Base-by-base conservation (phyloP, 2,797 vertebrate genomes). In the Dromococcyx pavoninus region DNA sequence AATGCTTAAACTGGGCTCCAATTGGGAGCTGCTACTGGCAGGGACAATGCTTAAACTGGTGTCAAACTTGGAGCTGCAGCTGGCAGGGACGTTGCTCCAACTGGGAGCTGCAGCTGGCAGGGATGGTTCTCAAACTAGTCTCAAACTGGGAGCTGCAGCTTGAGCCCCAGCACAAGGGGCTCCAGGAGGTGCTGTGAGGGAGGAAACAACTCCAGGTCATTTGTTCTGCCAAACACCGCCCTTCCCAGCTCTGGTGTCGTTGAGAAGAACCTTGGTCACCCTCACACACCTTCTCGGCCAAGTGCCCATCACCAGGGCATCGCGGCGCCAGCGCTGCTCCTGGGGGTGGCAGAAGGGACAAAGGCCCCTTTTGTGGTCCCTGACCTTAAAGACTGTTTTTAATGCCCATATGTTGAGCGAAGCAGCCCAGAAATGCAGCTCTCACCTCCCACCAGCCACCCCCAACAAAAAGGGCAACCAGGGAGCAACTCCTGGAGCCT, bases 351-450 rank as follows among this genome's bases (percentile, higher is more conserved):
- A 3, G 8, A 3, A 2, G 35, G 64, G 21, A 60, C 78, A 53
- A 74, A 41, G 37, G 13, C 12, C 69, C 78, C 11, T 23, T 13
- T 51, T 19, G 33, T 5, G 14, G 51, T 70, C 72, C 76, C 25
- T 0, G 32, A 32, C 65, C 62, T 12, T 67, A 13, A 10, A 18
- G 0, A 8, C 12, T 1, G 30, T 2, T 9, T 53, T 53, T 39
- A 10, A 17, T 44, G 51, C 44, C 22, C 2, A 0, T n/a, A 2
- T 1, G 1, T 9, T 1, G 6, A 11, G 58, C 0, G 0, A 25
- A 78, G 50, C 72, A 51, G 80, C 73, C 37, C 60, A 51, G 30
- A 74, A 88, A 87, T 12, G 75, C 7, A 0, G 48, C 70, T 30
- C 46, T 13, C 0, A 2, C 77, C 61, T 80, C 90, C 90, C 90